Conservation (phyloP, 2,888 invertebrate genomes). For the Aelia acuminata region DNA sequence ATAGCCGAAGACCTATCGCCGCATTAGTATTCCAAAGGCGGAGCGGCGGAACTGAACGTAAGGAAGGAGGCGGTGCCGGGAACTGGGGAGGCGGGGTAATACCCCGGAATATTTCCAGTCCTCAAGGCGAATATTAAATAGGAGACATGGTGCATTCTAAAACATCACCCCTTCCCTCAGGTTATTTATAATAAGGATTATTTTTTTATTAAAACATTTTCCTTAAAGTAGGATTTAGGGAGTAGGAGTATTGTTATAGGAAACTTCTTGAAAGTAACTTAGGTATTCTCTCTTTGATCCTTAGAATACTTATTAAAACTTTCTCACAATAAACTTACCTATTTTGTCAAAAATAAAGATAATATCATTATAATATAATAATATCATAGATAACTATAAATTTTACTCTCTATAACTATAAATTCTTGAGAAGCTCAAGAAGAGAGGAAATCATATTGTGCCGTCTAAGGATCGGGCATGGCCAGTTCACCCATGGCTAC, state of each 20-base stretch:
- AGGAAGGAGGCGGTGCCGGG: constrained; percentile 27
- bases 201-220: constrained; percentile 27
- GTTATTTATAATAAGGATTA: background rate
- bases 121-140: constrained; percentile 28
- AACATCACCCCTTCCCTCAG: background rate
- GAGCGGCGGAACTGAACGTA: background rate
- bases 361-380: background rate
- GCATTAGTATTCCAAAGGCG: constrained; percentile 26
- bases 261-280: background rate
- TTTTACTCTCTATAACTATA: no score
- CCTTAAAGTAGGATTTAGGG: background rate
- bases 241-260: background rate
- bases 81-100: constrained; percentile 16
- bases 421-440: no score
- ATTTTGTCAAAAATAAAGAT: background rate
- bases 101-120: constrained; percentile 32
- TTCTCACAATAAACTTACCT: background rate
- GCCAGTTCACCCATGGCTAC: no score
- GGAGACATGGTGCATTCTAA: background rate
- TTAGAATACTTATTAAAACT: background rate
- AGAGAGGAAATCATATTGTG: no score
- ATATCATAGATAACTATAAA: no score
- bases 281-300: background rate
- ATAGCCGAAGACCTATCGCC: background rate
- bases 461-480: no score